A percentile compares a stretch with the other conserved stretches of the same genome.
These are phyloP conservation scores for Labeo calbasu DNA, from an alignment of 2,797 vertebrate genomes.

Conservation along the genomic window DNA sequence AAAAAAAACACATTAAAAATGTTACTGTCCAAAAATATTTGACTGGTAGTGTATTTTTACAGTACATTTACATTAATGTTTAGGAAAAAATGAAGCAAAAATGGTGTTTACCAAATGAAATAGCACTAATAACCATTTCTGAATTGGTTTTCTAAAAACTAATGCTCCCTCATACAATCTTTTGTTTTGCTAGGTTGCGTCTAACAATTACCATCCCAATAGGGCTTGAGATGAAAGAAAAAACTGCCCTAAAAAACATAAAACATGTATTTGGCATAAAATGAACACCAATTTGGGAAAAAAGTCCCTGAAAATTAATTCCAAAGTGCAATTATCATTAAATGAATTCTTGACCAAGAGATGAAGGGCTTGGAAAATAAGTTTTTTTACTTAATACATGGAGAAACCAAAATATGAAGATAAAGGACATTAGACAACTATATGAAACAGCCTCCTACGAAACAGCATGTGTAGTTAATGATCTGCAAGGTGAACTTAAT, in stretches of 20 bases:
- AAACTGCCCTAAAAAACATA: not conserved
- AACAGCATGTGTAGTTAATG: not conserved
- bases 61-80: not conserved
- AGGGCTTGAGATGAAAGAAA: not conserved
- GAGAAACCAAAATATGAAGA: not conserved
- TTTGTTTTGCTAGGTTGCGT: not conserved
- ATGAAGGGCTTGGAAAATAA: not conserved
- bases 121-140: no score
- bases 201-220: not conserved
- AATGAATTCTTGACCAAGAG: not conserved
- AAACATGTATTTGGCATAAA: not conserved
- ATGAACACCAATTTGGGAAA: not conserved
- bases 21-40: no score
- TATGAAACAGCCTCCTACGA: constrained; percentile 1
- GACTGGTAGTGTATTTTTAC: not conserved
- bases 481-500: not conserved
- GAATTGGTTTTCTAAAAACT: no score
- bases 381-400: not conserved
- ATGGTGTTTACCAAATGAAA: not conserved
- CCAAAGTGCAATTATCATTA: no score
- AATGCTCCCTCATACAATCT: not conserved
- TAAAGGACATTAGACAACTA: not conserved
- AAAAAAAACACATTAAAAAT: no score
- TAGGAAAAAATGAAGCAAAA: not conserved
- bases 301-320: not conserved